Evolutionary conservation across 2,113 vertebrate species (phyloP), one percentile per base, ranked within the genome.

Genomic region (Eublepharis macularius): DNA sequence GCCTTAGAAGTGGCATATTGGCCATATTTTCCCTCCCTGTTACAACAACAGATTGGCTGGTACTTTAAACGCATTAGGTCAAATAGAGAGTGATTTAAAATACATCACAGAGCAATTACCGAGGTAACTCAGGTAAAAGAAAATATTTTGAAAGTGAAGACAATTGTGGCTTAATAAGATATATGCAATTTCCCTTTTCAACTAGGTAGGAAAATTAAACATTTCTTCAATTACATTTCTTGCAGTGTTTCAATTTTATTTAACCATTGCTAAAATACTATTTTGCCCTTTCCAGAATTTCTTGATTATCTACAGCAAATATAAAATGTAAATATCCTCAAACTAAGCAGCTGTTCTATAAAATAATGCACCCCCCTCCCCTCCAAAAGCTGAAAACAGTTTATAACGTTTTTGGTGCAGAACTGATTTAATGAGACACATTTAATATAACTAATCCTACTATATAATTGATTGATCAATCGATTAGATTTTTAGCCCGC

Each of bases 51-150:
- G 36, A 41, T 84, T 88, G 89, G 2, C 76, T 88, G 87, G 60
- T 63, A 0, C 88, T 51, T 19, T 17, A 49, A 84, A 86, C 79
- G 79, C 39, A 77, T 9, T 89, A 78, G 81, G 21, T 51, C 70
- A 84, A 90, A 86, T 39, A 57, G 0, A 83, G 0, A 12, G 39
- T 70, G 82, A 88, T 88, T 85, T 74, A 80, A 79, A 79, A 87
- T 86, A 8, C 47, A 88, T 4, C 73, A 68, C 36, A 49, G 54
- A 49, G n/a, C 75, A 78, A 72, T 70, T 8, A 89, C 54, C 49
- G 60, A 8, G 75, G 12, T 51, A 57, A 77, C 69, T 83, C 92
- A 81, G 51, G 60, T 34, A 80, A 2, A 87, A 88, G 70, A 88
- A 75, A n/a, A 77, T 1, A n/a, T 88, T 84, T 75, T 69, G 19